These are phyloP conservation scores for Tenualosa ilisha DNA, from an alignment of 2,797 vertebrate species.

Conservation along the genomic window DNA sequence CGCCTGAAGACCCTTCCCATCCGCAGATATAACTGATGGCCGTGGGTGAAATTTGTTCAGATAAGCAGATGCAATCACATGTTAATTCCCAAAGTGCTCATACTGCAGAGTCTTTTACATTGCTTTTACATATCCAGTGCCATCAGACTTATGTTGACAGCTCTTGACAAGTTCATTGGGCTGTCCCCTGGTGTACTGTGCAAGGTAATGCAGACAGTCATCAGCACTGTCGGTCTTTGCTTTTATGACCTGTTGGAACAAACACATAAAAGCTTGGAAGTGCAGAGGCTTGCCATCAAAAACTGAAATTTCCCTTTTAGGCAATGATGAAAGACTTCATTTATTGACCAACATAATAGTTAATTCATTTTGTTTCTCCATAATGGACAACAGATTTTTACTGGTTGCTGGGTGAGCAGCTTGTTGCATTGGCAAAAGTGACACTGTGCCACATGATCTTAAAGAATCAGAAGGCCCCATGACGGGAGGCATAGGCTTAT, in stretches of 20 bases:
- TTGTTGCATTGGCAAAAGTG: not conserved
- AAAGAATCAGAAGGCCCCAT: not conserved
- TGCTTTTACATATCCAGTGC: not conserved
- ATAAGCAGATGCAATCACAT: not conserved
- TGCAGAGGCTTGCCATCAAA: slow-evolving; percentile 26
- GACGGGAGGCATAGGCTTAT: not conserved
- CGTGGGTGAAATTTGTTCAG: not conserved
- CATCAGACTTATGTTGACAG: slow-evolving; percentile 32
- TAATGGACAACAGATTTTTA: slow-evolving; percentile 13
- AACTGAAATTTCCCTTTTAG: slow-evolving; percentile 29
- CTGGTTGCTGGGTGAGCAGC: not conserved
- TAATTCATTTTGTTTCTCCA: slow-evolving; percentile 31
- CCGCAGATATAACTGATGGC: not conserved
- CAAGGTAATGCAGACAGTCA: slow-evolving; percentile 26
- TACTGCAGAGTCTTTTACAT: not conserved
- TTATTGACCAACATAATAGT: slow-evolving; percentile 28
- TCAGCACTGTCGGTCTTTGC: slow-evolving; percentile 5
- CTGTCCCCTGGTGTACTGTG: slow-evolving; percentile 32
- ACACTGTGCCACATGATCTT: not conserved
- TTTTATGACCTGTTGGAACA: slow-evolving; percentile 33
- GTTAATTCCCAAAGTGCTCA: not conserved
- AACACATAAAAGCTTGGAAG: slow-evolving; percentile 18
- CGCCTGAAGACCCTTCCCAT: not conserved
- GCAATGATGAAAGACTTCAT: slow-evolving; percentile 25
- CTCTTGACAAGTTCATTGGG: slow-evolving; percentile 32